Percentiles rank a stretch among this genome's conserved stretches.
Conservation (phyloP, 2,888 invertebrate genomes). For the Sesamia inferens region DNA sequence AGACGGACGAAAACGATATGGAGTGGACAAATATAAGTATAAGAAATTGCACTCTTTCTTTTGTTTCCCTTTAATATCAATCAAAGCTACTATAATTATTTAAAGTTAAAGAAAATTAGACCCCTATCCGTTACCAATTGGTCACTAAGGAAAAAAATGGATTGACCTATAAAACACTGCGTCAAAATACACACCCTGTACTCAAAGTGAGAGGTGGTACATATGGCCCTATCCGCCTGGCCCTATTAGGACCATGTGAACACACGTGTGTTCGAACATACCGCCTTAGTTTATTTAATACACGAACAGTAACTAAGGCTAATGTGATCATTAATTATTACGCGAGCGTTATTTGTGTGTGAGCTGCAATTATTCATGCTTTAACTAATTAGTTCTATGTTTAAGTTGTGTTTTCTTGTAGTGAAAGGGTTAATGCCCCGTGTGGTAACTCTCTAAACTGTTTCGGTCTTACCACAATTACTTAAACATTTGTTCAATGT, state of each 20-base stretch:
- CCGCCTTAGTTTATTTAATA: constrained; percentile 35
- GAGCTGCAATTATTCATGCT: constrained; percentile 22
- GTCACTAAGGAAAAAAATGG: background rate
- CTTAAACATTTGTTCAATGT: too few species aligned
- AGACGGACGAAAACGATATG: constrained; percentile 48
- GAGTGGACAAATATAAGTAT: constrained; percentile 24
- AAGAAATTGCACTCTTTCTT: too few species aligned
- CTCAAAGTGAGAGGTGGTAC: constrained; percentile 60
- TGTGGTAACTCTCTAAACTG: constrained; percentile 24
- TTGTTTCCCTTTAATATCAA: too few species aligned
- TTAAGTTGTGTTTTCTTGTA: constrained; percentile 9
- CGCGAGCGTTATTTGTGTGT: constrained; percentile 29
- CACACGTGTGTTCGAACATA: constrained; percentile 61
- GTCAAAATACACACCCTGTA: constrained; percentile 34
- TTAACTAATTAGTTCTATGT: constrained; percentile 31
- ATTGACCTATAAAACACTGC: background rate
- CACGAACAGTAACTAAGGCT: constrained; percentile 31
- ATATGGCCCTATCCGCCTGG: constrained; percentile 56
- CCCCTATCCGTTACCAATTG: background rate
- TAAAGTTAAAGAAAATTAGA: background rate
- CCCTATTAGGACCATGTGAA: constrained; percentile 62
- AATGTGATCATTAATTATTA: constrained; percentile 45
- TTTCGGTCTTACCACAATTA: background rate
- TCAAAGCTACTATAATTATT: background rate
- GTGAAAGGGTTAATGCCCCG: constrained; percentile 21